These are phyloP conservation scores for Arrhamphus sclerolepis DNA, from an alignment of 2,797 vertebrate genomes.

Conservation along the genomic window DNA sequence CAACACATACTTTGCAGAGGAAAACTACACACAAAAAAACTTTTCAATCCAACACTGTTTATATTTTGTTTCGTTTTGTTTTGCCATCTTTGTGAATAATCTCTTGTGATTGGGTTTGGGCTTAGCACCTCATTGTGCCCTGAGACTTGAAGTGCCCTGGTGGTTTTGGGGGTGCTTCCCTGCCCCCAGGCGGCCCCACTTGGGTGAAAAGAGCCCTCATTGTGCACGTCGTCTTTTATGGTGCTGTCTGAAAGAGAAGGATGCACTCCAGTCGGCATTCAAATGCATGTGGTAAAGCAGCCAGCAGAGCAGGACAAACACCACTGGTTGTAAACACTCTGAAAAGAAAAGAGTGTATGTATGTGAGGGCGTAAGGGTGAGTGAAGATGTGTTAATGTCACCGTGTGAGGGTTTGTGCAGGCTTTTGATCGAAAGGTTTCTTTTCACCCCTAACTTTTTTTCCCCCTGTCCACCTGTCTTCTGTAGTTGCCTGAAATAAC, in stretches of 20 bases:
- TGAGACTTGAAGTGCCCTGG: constrained; percentile 64
- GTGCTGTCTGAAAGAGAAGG: constrained; percentile 73
- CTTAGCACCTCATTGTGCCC: constrained; percentile 69
- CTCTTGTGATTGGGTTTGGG: constrained; percentile 68
- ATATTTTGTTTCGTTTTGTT: constrained; percentile 65
- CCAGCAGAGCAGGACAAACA: constrained; percentile 76
- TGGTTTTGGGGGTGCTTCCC: constrained; percentile 68
- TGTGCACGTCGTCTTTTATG: constrained; percentile 78
- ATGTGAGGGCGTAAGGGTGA: constrained; percentile 17
- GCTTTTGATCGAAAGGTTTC: constrained; percentile 63
- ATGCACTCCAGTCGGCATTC: constrained; percentile 77
- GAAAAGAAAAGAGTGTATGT: constrained; percentile 54
- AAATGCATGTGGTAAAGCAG: constrained; percentile 75
- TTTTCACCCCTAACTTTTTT: constrained; percentile 55
- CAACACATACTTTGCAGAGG: constrained; percentile 30
- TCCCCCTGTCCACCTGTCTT: constrained; percentile 59
- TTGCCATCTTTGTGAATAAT: constrained; percentile 73
- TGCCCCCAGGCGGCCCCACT: constrained; percentile 65
- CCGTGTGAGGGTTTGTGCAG: constrained; percentile 27
- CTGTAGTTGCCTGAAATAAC: constrained; percentile 60
- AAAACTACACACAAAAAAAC: constrained; percentile 54
- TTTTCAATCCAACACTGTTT: constrained; percentile 57
- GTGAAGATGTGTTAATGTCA: constrained; percentile 27
- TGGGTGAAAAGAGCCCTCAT: constrained; percentile 74
- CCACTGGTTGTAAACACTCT: constrained; percentile 76